Conservation (phyloP, 1,140 invertebrate genomes). For the Triops cancriformis region DNA sequence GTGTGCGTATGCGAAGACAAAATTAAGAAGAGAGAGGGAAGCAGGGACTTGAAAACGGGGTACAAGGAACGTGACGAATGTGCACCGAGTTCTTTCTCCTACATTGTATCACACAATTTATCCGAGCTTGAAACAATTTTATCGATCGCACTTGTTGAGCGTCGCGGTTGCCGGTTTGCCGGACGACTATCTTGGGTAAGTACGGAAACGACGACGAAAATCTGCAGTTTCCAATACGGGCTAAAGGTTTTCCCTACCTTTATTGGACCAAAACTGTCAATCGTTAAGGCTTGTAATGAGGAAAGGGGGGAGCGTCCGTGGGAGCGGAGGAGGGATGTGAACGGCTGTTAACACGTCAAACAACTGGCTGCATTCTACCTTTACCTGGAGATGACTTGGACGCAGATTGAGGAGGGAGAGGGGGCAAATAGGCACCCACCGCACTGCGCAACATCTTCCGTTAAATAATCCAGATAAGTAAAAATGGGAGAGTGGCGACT, state of each 20-base stretch:
- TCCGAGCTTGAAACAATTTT: neutral
- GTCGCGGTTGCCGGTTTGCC: neutral
- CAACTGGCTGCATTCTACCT: neutral
- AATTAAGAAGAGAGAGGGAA: neutral
- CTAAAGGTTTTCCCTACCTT: too few relatives aligned
- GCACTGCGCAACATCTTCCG: neutral
- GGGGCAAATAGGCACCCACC: neutral
- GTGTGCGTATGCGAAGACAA: too few relatives aligned
- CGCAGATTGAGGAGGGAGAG: neutral
- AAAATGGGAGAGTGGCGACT: neutral
- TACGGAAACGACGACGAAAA: neutral
- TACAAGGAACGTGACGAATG: neutral
- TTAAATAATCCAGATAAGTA: neutral
- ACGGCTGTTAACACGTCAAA: neutral
- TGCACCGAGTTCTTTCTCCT: constrained; percentile 5
- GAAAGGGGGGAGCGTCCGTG: too few relatives aligned
- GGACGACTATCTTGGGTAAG: neutral
- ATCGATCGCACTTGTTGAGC: constrained; percentile 9
- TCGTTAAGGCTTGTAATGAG: too few relatives aligned
- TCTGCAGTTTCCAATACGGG: too few relatives aligned
- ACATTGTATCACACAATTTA: constrained; percentile 8
- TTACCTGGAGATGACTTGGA: constrained; percentile 1
- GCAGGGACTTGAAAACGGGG: neutral
- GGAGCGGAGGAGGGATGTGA: neutral
- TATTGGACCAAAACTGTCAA: too few relatives aligned